Conservation (phyloP, 2,797 vertebrate genomes). For the Fistularia commersonii region DNA sequence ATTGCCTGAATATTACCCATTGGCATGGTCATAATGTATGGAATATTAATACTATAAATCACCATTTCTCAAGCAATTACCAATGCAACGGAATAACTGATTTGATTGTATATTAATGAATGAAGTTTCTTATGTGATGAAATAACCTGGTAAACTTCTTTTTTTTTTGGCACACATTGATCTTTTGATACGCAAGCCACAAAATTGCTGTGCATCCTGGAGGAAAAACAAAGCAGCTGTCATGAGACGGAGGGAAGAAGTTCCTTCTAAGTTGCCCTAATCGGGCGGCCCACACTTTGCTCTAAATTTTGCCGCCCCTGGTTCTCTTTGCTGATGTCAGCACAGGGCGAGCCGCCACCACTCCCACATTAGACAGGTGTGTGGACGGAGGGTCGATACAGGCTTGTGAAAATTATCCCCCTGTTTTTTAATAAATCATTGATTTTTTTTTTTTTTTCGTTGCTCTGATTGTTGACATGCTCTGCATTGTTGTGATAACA, state of each 20-base stretch:
- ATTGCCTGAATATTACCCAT: conserved; percentile 66
- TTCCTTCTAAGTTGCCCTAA: conserved; percentile 55
- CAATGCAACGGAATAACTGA: conserved; percentile 22
- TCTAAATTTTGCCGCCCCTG: too few species aligned
- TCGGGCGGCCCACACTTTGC: conserved; percentile 22
- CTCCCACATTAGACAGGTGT: conserved; percentile 44
- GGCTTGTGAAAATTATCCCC: conserved; percentile 20
- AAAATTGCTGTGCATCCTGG: too few species aligned
- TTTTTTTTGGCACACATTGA: too few species aligned
- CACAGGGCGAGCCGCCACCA: conserved; percentile 49
- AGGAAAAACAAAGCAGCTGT: too few species aligned
- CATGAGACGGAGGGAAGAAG: conserved; percentile 62
- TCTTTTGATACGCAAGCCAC: too few species aligned
- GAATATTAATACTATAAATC: conserved; percentile 65
- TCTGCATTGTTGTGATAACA: too few species aligned
- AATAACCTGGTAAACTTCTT: conserved; percentile 33
- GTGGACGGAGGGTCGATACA: conserved; percentile 40
- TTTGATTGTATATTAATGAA: conserved; percentile 51
- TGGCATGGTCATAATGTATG: conserved; percentile 63
- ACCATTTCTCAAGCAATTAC: conserved; percentile 40
- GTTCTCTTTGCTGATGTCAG: conserved; percentile 63
- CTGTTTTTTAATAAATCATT: conserved; percentile 20
- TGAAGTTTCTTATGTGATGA: conserved; percentile 28
- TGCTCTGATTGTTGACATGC: too few species aligned
- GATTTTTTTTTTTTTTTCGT: too few species aligned